Conservation (phyloP, 2,888 invertebrate genomes). For the Oligia strigilis region DNA sequence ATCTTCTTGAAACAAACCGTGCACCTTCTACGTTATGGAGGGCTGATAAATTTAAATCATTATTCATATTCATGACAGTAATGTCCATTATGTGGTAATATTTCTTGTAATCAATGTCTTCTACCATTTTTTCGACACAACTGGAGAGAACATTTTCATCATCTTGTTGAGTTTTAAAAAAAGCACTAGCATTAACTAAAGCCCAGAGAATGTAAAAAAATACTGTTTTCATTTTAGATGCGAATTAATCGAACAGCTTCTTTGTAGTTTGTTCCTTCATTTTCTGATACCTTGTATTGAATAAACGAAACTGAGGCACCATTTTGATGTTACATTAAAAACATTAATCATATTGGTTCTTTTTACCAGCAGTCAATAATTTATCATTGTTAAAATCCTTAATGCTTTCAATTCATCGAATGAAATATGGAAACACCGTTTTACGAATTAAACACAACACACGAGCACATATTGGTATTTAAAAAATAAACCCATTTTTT, state of each 20-base stretch:
- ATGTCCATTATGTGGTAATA: constrained; percentile 55
- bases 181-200: constrained; percentile 5
- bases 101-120: constrained; percentile 45
- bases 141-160: constrained; percentile 23
- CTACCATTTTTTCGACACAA: constrained; percentile 63
- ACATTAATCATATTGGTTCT: constrained; percentile 17
- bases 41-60: constrained; percentile 55
- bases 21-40: constrained; percentile 60
- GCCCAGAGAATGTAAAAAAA: not conserved
- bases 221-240: constrained; percentile 19
- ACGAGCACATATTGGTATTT: not conserved
- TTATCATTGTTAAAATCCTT: not conserved
- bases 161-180: constrained; percentile 4
- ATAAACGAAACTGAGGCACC: not conserved
- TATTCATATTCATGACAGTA: constrained; percentile 65
- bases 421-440: not conserved
- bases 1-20: constrained; percentile 65
- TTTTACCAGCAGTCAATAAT: not conserved
- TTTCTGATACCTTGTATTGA: not conserved
- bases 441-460: not conserved
- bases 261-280: not conserved
- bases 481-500: no score
- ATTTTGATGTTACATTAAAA: not conserved
- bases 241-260: not conserved
- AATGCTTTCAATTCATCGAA: constrained; percentile 6